Conservation (phyloP, 2,888 invertebrate genomes). For the Trisateles emortualis region DNA sequence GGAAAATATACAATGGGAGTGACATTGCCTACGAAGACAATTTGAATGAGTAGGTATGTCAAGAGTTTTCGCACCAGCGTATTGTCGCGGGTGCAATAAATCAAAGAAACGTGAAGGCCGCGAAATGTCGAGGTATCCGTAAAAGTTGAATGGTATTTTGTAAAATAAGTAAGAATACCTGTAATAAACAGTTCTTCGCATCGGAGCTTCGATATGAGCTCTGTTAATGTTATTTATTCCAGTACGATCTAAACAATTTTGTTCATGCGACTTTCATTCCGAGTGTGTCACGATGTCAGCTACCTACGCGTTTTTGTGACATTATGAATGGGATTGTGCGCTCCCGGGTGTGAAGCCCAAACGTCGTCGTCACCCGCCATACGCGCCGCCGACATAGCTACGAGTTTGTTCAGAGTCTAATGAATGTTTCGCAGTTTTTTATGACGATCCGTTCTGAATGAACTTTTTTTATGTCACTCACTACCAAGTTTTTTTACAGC, state of each 20-base stretch:
- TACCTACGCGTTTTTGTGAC: slow-evolving; percentile 35
- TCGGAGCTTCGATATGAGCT: slow-evolving; percentile 3
- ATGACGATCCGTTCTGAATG: slow-evolving; percentile 23
- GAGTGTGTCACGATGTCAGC: slow-evolving; percentile 38
- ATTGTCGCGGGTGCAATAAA: slow-evolving; percentile 4
- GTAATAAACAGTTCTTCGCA: slow-evolving; percentile 8
- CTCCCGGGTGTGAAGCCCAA: slow-evolving; percentile 19
- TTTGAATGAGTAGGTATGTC: slow-evolving; percentile 22
- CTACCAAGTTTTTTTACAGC: background rate
- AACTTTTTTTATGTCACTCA: slow-evolving; percentile 8
- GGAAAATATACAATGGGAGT: slow-evolving; percentile 29
- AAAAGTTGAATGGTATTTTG: slow-evolving; percentile 5
- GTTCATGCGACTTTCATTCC: slow-evolving; percentile 36
- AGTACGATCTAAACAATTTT: slow-evolving; percentile 23
- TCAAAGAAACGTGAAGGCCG: background rate
- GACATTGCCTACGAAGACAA: slow-evolving; percentile 18
- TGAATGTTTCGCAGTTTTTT: slow-evolving; percentile 9
- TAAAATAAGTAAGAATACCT: slow-evolving; percentile 6
- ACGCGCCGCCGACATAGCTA: slow-evolving; percentile 26
- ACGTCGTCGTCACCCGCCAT: slow-evolving; percentile 27
- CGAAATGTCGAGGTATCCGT: slow-evolving; percentile 5
- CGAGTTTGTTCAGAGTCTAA: slow-evolving; percentile 14
- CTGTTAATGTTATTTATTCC: slow-evolving; percentile 26
- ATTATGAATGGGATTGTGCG: slow-evolving; percentile 40
- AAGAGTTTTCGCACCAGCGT: slow-evolving; percentile 5